Evolutionary conservation across 2,797 vertebrate species (phyloP), one percentile per base, ranked within the genome.

Genomic region (Enteromius anoplus): DNA sequence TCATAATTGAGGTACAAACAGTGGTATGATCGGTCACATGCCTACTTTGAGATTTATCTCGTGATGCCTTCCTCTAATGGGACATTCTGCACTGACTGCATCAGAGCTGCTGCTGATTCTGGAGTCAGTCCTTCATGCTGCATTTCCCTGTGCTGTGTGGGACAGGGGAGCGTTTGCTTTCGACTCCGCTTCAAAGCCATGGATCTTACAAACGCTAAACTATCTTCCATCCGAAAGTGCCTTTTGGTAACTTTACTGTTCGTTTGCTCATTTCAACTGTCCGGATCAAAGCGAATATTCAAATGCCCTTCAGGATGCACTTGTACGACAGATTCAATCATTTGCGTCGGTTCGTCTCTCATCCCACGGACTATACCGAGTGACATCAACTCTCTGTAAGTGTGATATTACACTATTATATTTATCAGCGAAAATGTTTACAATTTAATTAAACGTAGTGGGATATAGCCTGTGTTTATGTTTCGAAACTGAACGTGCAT

Each of bases 351-450:
- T 11, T 92, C 96, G 1, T 91, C 96, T 65, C 93, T 93, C 75
- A 93, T 98, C 51, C 97, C 98, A 4, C 94, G 95, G 88, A 94
- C 92, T 76, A 88, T 97, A 85, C 96, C 97, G 66, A 94, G 89
- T 85, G 97, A 97, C 90, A 95, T 97, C 94, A 96, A 94, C 92
- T 98, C 97, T 75, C 84, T 99, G 97, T 98, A 94, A 97, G 96
- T 95, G 51, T 32, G 2, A 4, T 11, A 0, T 66, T 26, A 81
- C 10, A 42, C 8, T 42, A 42, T 42, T 42, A 42, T 42, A 53
- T 79, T 23, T 60, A 11, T 49, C 8, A 34, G 49, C 14, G n/a
- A 42, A 34, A 45, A 15, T 66, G 0, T 29, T 19, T 37, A 7
- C 64, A 19, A 47, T 37, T 53, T 2, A 6, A 37, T 65, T 5